Evolutionary conservation across 2,113 vertebrate species (phyloP), one percentile per base, ranked within the genome.

Genomic region (Monopterus albus): DNA sequence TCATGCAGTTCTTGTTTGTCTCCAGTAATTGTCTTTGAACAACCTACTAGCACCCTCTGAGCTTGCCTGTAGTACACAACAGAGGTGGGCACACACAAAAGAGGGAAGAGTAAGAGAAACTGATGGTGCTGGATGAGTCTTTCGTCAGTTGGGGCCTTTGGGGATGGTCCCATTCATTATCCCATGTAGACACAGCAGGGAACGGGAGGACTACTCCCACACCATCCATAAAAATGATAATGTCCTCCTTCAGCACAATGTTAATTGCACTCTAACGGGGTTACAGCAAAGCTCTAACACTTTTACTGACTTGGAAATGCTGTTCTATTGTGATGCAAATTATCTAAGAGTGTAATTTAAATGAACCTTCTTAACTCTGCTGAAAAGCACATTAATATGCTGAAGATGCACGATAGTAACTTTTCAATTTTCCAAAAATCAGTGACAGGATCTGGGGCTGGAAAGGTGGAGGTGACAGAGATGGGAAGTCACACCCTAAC

Each of bases 151-250:
- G 47, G 33, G 86, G 61, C 67, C 75, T 28, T 26, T 62, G 64
- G 77, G 74, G 77, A 73, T 0, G 21, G 72, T 47, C 57, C 23
- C 20, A 65, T 74, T 85, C 35, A 51, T 78, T 79, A 62, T 70
- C 72, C 85, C 21, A 3, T 61, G 63, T 26, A 64, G 72, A 69
- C 77, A 59, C 87, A 80, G 72, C 70, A 60, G 84, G 86, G 72
- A 75, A 43, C 49, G 25, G 67, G 42, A 69, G 66, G 58, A 56
- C 78, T 18, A 79, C 84, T 84, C 76, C 84, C 65, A 62, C 59
- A 43, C 51, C 63, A 45, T 60, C 29, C 71, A 84, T 81, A 75
- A 66, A 87, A 46, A 91, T 87, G 83, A 79, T 86, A 86, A 89
- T 83, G 62, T 64, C 52, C 50, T 78, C 40, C 29, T 52, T 71